A percentile compares a stretch with the other conserved stretches of the same genome.
These are phyloP conservation scores for Epinephelus cyanopodus DNA, from an alignment of 2,113 vertebrate genomes.

Conservation along the genomic window DNA sequence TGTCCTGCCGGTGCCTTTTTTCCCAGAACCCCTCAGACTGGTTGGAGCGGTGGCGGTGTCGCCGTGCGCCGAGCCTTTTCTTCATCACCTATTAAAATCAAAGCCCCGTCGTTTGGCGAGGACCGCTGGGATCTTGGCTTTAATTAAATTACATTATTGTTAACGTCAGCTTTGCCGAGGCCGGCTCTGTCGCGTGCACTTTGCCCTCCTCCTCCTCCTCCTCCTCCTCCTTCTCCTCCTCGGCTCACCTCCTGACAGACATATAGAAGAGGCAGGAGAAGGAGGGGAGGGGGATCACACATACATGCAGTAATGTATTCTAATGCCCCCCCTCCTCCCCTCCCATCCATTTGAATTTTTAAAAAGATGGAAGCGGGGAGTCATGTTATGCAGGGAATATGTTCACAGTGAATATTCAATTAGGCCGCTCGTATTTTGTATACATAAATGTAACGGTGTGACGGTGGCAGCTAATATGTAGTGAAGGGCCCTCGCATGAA, in stretches of 20 bases:
- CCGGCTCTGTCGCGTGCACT: constrained; percentile 67
- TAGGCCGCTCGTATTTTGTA: constrained; percentile 58
- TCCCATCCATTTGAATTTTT: constrained; percentile 79
- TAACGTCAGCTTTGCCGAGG: constrained; percentile 83
- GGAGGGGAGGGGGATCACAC: constrained; percentile 49
- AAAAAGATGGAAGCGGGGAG: constrained; percentile 68
- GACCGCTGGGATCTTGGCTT: constrained; percentile 75
- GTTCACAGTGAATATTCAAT: constrained; percentile 83
- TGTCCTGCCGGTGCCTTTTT: constrained; percentile 75
- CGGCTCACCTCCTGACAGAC: constrained; percentile 73
- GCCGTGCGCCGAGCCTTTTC: constrained; percentile 62
- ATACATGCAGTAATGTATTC: constrained; percentile 80
- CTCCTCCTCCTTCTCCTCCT: constrained; percentile 44
- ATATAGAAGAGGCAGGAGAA: constrained; percentile 43
- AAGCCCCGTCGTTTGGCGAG: constrained; percentile 47
- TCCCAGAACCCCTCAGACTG: constrained; percentile 70
- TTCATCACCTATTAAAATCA: constrained; percentile 85
- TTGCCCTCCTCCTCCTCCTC: constrained; percentile 65
- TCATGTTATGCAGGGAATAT: constrained; percentile 79
- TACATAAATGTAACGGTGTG: constrained; percentile 58
- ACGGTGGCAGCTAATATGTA: constrained; percentile 60
- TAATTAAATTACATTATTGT: constrained; percentile 89
- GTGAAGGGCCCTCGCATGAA: constrained; percentile 59
- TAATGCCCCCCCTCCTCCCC: constrained; percentile 61
- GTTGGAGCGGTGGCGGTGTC: constrained; percentile 36